Evolutionary conservation across 2,113 vertebrate genomes (phyloP).

Genomic region (Dermatemys mawii): DNA sequence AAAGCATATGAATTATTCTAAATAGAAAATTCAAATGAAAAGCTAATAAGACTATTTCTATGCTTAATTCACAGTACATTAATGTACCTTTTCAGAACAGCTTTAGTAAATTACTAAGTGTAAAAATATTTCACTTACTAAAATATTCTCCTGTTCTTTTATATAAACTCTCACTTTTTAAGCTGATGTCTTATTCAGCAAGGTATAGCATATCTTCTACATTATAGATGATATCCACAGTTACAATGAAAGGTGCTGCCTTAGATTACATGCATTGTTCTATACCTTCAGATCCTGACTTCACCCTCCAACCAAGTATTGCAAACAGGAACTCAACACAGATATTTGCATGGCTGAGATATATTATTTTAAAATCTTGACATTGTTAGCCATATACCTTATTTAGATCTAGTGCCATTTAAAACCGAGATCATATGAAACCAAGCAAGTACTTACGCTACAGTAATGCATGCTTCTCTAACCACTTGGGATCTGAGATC

Average conservation of each 20-base stretch:
- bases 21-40: background rate
- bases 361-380: background rate
- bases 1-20: background rate
- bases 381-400: background rate
- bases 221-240: background rate
- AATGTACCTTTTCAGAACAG: background rate
- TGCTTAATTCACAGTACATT: background rate
- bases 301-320: background rate
- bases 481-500: constrained; percentile 97
- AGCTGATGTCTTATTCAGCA: background rate
- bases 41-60: background rate
- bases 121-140: background rate
- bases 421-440: background rate
- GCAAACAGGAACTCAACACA: background rate
- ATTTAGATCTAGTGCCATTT: background rate
- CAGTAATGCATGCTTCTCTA: constrained; percentile 96
- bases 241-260: background rate
- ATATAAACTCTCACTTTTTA: background rate
- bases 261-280: background rate
- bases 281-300: background rate
- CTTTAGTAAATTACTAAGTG: background rate
- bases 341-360: background rate
- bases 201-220: background rate
- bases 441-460: constrained; percentile 87
- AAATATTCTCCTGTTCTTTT: background rate